Conservation (phyloP, 2,888 invertebrate genomes). For the Andrena haemorrhoa region DNA sequence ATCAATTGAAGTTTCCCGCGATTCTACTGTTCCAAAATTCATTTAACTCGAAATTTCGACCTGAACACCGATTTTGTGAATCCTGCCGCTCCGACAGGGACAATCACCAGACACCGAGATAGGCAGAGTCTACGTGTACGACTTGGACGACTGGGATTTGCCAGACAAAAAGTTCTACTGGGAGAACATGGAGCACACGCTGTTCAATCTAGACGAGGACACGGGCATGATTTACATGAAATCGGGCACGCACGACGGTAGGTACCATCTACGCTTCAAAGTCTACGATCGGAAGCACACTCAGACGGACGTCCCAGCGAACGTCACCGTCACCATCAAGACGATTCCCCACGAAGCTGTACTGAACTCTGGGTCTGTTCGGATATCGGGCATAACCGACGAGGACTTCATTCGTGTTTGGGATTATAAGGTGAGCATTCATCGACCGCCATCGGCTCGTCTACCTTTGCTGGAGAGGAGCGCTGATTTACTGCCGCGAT, state of each 20-base stretch:
- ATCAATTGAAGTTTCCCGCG: no score
- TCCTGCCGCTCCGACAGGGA: slow-evolving; percentile 86
- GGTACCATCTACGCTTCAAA: slow-evolving; percentile 92
- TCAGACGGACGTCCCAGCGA: slow-evolving; percentile 97
- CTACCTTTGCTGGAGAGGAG: neutral
- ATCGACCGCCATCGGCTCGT: neutral
- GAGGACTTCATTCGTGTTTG: slow-evolving; percentile 98
- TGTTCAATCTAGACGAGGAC: slow-evolving; percentile 95
- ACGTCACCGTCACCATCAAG: slow-evolving; percentile 97
- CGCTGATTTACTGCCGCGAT: neutral
- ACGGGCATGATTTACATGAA: slow-evolving; percentile 98
- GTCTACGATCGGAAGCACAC: slow-evolving; percentile 98
- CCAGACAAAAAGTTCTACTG: slow-evolving; percentile 99
- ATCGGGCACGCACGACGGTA: slow-evolving; percentile 95
- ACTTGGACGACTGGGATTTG: slow-evolving; percentile 99
- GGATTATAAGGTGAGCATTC: slow-evolving; percentile 90
- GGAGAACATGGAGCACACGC: slow-evolving; percentile 94
- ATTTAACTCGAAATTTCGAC: neutral
- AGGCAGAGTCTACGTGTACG: slow-evolving; percentile 98
- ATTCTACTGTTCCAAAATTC: neutral
- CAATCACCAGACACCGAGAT: slow-evolving; percentile 96
- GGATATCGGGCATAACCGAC: slow-evolving; percentile 96
- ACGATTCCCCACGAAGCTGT: slow-evolving; percentile 98
- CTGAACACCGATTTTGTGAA: neutral
- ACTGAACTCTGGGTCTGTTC: slow-evolving; percentile 96